Conservation (phyloP, 2,797 vertebrate species). For the Mustela erminea region DNA sequence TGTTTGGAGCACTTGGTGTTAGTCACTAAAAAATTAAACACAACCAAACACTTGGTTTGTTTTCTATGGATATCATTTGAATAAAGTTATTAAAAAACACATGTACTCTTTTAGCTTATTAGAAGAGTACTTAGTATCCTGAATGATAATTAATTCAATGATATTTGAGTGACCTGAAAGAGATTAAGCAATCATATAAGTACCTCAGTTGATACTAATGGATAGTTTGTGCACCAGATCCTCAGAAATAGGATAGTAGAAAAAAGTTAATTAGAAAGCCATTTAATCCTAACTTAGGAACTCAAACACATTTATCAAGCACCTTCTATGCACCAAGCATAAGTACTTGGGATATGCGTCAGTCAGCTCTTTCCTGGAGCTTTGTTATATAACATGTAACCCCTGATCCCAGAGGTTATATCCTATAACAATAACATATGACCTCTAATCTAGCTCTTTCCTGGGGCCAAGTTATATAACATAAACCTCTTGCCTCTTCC, state of each 20-base stretch:
- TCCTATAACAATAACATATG: too few relatives aligned
- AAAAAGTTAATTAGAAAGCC: not conserved
- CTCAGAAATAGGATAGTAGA: not conserved
- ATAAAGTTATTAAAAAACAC: slow-evolving; percentile 42
- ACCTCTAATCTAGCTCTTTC: not conserved
- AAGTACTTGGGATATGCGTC: not conserved
- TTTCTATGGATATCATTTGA: slow-evolving; percentile 45
- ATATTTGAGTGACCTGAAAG: slow-evolving; percentile 10
- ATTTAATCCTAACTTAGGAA: not conserved
- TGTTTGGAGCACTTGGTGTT: slow-evolving; percentile 25
- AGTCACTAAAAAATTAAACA: slow-evolving; percentile 10
- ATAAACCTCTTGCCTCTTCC: not conserved
- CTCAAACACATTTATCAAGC: not conserved
- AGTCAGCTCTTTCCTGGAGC: not conserved
- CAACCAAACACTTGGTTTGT: slow-evolving; percentile 44
- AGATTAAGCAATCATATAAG: not conserved
- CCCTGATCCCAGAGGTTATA: not conserved
- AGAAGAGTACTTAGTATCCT: not conserved
- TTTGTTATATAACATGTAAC: not conserved
- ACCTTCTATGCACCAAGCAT: not conserved
- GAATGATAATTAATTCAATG: slow-evolving; percentile 48
- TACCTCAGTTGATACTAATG: not conserved
- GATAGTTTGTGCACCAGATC: not conserved
- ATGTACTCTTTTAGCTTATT: slow-evolving; percentile 26
- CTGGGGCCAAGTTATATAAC: not conserved